Conservation (phyloP, 2,113 vertebrate species). For the Protobothrops mucrosquamatus region DNA sequence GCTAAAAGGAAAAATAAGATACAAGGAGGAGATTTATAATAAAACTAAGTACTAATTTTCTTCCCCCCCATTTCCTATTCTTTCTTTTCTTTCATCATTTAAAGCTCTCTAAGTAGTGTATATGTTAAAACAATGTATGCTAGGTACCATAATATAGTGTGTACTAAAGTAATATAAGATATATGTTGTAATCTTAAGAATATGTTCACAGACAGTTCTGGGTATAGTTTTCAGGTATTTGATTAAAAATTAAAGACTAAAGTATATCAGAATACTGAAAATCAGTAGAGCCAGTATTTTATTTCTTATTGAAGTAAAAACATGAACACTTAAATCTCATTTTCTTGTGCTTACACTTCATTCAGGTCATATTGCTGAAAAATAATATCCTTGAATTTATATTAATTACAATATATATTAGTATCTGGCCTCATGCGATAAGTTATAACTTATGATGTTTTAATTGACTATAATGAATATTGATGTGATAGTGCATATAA, state of each 20-base stretch:
- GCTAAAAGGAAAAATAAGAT: background rate
- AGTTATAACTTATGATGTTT: background rate
- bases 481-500: background rate
- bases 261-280: background rate
- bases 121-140: background rate
- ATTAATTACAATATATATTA: background rate
- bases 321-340: background rate
- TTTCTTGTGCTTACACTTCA: background rate
- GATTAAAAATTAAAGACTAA: background rate
- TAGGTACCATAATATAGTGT: background rate
- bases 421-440: background rate
- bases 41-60: background rate
- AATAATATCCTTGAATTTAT: background rate
- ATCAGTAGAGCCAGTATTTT: background rate
- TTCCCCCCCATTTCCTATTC: background rate
- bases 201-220: background rate
- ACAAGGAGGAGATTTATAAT: background rate
- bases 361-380: background rate
- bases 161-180: background rate
- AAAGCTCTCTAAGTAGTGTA: background rate
- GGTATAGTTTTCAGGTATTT: background rate
- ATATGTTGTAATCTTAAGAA: background rate
- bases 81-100: background rate
- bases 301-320: background rate
- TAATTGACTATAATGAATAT: background rate